Evolutionary conservation across 2,888 invertebrate species (phyloP), one percentile per base, ranked within the genome.

Genomic region (Mesorhabditis spiculigera): DNA sequence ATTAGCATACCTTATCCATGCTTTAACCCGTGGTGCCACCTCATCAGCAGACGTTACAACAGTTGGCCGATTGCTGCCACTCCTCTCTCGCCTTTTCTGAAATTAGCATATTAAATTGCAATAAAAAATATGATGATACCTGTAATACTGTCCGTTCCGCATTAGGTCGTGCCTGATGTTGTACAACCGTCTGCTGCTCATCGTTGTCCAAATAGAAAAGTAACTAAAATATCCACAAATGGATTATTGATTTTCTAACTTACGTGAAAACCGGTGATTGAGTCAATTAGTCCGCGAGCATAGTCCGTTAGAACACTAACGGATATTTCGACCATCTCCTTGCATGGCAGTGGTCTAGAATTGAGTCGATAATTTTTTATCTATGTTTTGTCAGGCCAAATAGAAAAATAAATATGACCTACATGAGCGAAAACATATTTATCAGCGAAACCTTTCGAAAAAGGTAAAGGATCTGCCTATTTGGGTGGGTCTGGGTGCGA

Each of bases 321-420:
- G 6, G 62, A 16, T 41, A 67, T 61, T 41, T 61, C 16, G 10
- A 66, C 50, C 70, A 70, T 70, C 4, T 70, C 58, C 58, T 50
- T 13, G 8, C 58, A 50, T 50, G 58, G 58, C 58, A 50, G 58
- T 50, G 8, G 8, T 50, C 58, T 50, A n/a, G n/a, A 50, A 50
- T n/a, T 50, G 8, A 50, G 10, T 50, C 28, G 58, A 50, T 50
- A 50, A 50, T 10, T 50, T 50, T 50, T 50, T 50, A 50, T 28
- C 28, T 6, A 44, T 28, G 50, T 8, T 45, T 13, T 6, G 28
- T 42, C 45, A 67, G 8, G 41, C 50, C 13, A 45, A 43, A 10
- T 8, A 6, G 6, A 8, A 13, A 67, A 43, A 67, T 6, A 45
- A n/a, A 16, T 45, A 6, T 42, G 28, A 50, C 28, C 13, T 50